Evolutionary conservation across 64 coral and sea anemone species (phyloP), one percentile per base, ranked within the genome.

Genomic region (Hydrozoanthus tunicans): DNA sequence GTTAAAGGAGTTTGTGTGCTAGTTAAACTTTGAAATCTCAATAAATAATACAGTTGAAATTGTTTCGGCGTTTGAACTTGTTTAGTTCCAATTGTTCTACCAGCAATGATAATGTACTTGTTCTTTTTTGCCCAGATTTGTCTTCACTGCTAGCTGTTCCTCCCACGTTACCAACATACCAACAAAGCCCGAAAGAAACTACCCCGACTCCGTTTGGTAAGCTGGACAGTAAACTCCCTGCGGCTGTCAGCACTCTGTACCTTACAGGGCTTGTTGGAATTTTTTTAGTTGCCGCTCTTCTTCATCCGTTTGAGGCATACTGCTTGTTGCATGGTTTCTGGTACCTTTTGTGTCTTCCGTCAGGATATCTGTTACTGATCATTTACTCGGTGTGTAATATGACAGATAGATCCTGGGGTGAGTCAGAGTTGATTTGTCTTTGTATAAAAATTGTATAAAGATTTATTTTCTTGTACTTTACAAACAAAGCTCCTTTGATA

Each of bases 351-450:
- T 94, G 92, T 59, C 70, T 99, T 5, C 97, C 97, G 3, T 94
- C 97, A 3, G 97, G 97, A 4, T 99, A 99, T 64, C 92, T 99
- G 1, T 67, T 99, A 14, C 74, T 99, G 4, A 95, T 99, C 53
- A 62, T 99, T 0, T 99, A 99, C 61, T 99, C 97, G 9, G 86
- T 95, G 68, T 95, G 94, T 72, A 99, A 99, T 92, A 77, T 99
- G 56, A 99, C 97, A 1, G 97, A 99, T 60, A 79, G 94, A 52
- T 99, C 97, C 0, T 99, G 97, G 97, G 97, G 97, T 99, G 77
- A 92, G 94, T 88, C 58, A 63, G 1, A 10, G 27, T 53, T 77
- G 52, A 12, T 51, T 13, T 77, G 26, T 12, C 5, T 11, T 27
- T 53, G 10, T 51, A 51, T 26, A 43, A 27, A 6, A 10, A 27